These are phyloP conservation scores for Xanthia icteritia DNA, from an alignment of 2,888 invertebrate genomes.

Conservation along the genomic window DNA sequence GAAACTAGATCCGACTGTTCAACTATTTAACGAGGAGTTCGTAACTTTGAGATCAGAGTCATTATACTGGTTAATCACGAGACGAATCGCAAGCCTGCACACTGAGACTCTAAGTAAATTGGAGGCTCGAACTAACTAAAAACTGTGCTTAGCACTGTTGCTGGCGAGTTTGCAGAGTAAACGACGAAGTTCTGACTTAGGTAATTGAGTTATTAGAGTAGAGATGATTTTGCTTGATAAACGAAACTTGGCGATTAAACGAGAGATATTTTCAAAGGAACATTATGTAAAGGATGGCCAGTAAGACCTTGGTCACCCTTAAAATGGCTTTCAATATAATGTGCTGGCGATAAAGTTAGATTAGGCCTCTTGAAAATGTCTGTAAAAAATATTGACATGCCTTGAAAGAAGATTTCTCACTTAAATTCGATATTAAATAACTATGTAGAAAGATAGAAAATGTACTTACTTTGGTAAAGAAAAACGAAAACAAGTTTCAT, in stretches of 20 bases:
- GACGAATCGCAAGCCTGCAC: conserved; percentile 25
- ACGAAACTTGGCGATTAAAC: not conserved
- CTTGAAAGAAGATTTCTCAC: not conserved
- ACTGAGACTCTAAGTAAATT: conserved; percentile 35
- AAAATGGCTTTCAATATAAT: not conserved
- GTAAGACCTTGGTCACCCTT: not conserved
- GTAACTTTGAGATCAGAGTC: conserved; percentile 34
- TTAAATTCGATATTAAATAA: not conserved
- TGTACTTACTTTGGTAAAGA: not conserved
- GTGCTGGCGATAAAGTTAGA: too few relatives aligned
- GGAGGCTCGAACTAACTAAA: conserved; percentile 48
- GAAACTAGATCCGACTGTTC: not conserved
- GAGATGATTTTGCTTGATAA: conserved; percentile 21
- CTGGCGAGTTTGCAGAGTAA: conserved; percentile 20
- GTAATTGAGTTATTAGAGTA: conserved; percentile 36
- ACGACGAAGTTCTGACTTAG: conserved; percentile 35
- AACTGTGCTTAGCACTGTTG: conserved; percentile 41
- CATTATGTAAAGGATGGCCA: too few relatives aligned
- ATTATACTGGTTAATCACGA: conserved; percentile 51
- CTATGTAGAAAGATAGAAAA: not conserved
- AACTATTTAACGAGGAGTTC: conserved; percentile 45
- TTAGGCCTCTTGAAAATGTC: too few relatives aligned
- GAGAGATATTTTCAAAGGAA: not conserved
- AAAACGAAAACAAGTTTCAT: not conserved
- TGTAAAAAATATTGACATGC: too few relatives aligned